Evolutionary conservation across 2,797 vertebrate species (phyloP), one percentile per base, ranked within the genome.

Genomic region (Acanthopagrus latus): DNA sequence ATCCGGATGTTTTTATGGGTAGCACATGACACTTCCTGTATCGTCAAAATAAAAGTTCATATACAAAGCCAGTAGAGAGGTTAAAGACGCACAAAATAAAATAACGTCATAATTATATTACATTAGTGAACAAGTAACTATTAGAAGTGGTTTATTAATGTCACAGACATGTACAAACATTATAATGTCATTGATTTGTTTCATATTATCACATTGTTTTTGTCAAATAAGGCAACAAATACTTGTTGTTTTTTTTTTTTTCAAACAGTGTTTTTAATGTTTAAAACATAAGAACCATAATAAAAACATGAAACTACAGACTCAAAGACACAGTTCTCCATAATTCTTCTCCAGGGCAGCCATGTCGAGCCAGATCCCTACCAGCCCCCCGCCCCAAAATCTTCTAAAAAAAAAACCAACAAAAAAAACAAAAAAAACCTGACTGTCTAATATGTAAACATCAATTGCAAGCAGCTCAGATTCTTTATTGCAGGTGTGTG

Each of bases 371-470:
- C n/a, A n/a, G n/a, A n/a, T n/a, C n/a, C n/a, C n/a, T n/a, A n/a
- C n/a, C n/a, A n/a, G n/a, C n/a, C n/a, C n/a, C n/a, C 33, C 33
- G 33, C 33, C 33, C 7, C 7, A 33, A 33, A 8, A 8, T 33
- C 29, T 6, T 33, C 33, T 33, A 33, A 33, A 33, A 69, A 66
- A 78, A 64, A 64, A n/a, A n/a, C n/a, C n/a, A n/a, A n/a, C n/a
- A 33, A 69, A 66, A 78, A 64, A 64, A n/a, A n/a, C n/a, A n/a
- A n/a, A 69, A 66, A 78, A 64, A 64, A 65, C n/a, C 17, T 7
- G 25, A 56, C 5, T 69, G 29, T 64, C 71, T 72, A 76, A 11
- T n/a, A 20, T 84, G 86, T 84, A 87, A 88, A 89, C 84, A 81
- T 78, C 4, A 64, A 58, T 46, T 54, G 27, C 12, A 75, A 59